Evolutionary conservation across 1,140 invertebrate species (phyloP), one percentile per base, ranked within the genome.

Genomic region (Megathymus violae): DNA sequence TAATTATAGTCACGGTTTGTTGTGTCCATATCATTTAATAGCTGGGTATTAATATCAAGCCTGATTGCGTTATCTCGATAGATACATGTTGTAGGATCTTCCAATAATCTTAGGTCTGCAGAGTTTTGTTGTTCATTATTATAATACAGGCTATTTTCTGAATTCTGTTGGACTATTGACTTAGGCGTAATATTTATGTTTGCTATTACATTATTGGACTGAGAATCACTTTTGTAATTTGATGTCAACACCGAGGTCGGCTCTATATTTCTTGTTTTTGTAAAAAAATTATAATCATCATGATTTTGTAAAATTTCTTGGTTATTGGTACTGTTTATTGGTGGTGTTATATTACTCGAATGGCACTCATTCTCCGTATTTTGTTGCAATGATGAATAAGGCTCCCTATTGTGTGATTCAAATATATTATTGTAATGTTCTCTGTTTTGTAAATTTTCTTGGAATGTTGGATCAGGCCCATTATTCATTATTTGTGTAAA

Each of bases 61-160:
- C 44, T 47, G n/a, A 47, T 25, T 47, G 25, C 19, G 25, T 47
- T 25, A 27, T 22, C 15, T 5, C n/a, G 44, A 14, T 6, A 47
- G 3, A 47, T 25, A 6, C 44, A 47, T 13, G 44, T 47, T 25
- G 4, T 11, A 0, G 16, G 7, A 47, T 11, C 11, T n/a, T 22
- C 7, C 4, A 22, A 46, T 4, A 11, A 1, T 22, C 17, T 15
- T 46, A 0, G 17, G 6, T 6, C 10, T 47, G 19, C 0, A 7
- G 22, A 10, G 14, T 25, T 6, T 11, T 16, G 3, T 13, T 3
- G n/a, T 4, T 0, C 11, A 27, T 25, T 27, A 47, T 4, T 13
- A 25, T 6, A 0, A 4, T n/a, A 14, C 11, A 25, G 19, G 25
- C 4, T 11, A 13, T 14, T 19, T n/a, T 4, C n/a, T 22, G 4